Percentiles rank a stretch among this genome's conserved stretches.
Conservation (phyloP, 2,113 vertebrate genomes). For the Lampris incognitus region DNA sequence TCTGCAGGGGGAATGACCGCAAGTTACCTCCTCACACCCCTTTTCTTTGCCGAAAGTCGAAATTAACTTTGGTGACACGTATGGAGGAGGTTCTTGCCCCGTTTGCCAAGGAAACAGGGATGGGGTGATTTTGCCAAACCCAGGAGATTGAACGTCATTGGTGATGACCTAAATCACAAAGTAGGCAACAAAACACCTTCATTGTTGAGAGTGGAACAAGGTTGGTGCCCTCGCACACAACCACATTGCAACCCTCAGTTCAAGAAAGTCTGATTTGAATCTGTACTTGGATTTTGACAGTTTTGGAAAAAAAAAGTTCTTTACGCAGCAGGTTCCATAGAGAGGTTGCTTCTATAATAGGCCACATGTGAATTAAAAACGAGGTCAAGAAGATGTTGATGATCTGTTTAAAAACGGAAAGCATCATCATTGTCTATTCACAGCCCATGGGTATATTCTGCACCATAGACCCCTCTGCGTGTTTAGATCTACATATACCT, state of each 20-base stretch:
- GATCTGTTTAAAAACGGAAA: no score
- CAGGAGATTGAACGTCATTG: constrained; percentile 79
- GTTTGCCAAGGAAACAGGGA: constrained; percentile 79
- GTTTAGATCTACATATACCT: no score
- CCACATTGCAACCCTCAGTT: constrained; percentile 11
- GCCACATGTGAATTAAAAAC: no score
- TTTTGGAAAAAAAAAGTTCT: no score
- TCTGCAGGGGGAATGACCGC: constrained; percentile 63
- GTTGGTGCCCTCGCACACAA: constrained; percentile 53
- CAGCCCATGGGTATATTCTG: no score
- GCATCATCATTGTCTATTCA: no score
- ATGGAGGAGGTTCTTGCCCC: constrained; percentile 69
- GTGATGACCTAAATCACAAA: constrained; percentile 77
- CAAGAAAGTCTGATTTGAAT: neutral
- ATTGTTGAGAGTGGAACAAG: constrained; percentile 50
- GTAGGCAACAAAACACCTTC: constrained; percentile 67
- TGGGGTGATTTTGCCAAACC: constrained; percentile 78
- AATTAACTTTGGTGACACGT: constrained; percentile 79
- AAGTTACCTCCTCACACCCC: constrained; percentile 69
- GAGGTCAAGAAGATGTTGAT: no score
- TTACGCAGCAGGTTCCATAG: no score
- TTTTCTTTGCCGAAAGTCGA: constrained; percentile 40
- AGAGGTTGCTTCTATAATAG: no score
- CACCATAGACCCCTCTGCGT: no score
- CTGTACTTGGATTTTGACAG: no score